Percentiles rank a stretch among this genome's conserved stretches.
Evolutionary conservation across 2,888 invertebrate genomes (phyloP).

Genomic region (Silvanus unidentatus): DNA sequence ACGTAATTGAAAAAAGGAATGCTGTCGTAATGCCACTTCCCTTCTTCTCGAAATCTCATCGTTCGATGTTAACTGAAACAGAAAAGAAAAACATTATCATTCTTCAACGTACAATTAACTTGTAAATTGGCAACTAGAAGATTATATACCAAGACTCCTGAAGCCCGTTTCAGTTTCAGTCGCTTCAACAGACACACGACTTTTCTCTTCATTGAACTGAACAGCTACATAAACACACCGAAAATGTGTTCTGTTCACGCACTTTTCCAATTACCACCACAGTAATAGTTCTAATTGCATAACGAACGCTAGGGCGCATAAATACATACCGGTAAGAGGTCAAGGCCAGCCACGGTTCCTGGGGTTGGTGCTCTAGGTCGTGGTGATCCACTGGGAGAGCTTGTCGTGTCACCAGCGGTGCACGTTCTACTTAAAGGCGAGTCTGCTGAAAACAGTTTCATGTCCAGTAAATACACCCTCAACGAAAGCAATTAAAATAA

Average conservation of each 20-base stretch:
- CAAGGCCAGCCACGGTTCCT: conserved; percentile 45
- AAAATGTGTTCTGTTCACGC: too few relatives aligned
- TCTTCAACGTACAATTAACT: too few relatives aligned
- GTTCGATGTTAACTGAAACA: conserved; percentile 50
- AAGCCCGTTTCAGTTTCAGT: too few relatives aligned
- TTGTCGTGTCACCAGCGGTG: conserved; percentile 39
- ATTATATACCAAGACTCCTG: too few relatives aligned
- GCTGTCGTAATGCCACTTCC: conserved; percentile 72
- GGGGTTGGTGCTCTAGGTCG: conserved; percentile 43
- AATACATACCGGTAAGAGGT: conserved; percentile 44
- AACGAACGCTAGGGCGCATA: background rate
- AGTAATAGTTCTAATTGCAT: background rate
- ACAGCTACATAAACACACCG: too few relatives aligned
- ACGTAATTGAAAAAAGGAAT: conserved; percentile 88
- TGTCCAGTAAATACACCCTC: too few relatives aligned
- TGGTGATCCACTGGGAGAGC: conserved; percentile 47
- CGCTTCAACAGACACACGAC: too few relatives aligned
- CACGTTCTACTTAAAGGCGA: conserved; percentile 49
- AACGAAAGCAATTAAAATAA: too few relatives aligned
- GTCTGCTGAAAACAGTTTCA: conserved; percentile 42
- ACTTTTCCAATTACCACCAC: too few relatives aligned
- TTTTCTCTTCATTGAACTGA: too few relatives aligned
- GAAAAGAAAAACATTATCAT: conserved; percentile 1
- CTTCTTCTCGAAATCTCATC: conserved; percentile 66
- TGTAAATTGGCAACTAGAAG: too few relatives aligned